Conservation (phyloP, 1,140 invertebrate genomes). For the Callitettix versicolor region DNA sequence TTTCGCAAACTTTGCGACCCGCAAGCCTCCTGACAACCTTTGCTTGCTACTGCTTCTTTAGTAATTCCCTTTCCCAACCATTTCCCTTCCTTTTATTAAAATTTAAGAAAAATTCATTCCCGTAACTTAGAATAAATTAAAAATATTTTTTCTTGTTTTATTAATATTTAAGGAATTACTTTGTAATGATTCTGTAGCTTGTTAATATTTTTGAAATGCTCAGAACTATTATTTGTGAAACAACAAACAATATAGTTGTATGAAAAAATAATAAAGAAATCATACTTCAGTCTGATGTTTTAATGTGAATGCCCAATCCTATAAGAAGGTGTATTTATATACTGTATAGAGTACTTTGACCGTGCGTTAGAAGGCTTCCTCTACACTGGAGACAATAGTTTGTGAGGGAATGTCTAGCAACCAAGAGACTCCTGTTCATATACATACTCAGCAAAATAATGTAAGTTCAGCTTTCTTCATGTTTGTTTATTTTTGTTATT, state of each 20-base stretch:
- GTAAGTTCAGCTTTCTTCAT: neutral
- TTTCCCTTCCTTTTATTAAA: neutral
- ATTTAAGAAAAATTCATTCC: conserved; percentile 10
- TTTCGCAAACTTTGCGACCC: conserved; percentile 11
- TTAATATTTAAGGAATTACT: neutral
- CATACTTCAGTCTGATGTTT: too few relatives aligned
- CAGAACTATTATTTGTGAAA: conserved; percentile 3
- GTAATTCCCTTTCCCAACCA: conserved; percentile 4
- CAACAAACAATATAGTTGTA: conserved; percentile 5
- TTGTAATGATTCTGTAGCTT: conserved; percentile 7
- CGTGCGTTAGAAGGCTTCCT: neutral
- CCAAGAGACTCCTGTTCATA: conserved; percentile 4
- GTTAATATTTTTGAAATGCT: conserved; percentile 2
- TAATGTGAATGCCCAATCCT: too few relatives aligned
- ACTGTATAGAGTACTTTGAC: too few relatives aligned
- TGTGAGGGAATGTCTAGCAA: conserved; percentile 7
- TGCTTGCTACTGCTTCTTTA: conserved; percentile 3
- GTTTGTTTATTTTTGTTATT: too few relatives aligned
- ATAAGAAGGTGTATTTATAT: too few relatives aligned
- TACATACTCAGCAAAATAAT: conserved; percentile 7
- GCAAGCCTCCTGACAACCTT: neutral
- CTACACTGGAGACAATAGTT: neutral
- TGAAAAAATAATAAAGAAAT: conserved; percentile 2
- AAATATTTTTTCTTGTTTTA: conserved; percentile 8
- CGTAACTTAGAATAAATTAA: conserved; percentile 5